A percentile compares a stretch with the other conserved stretches of the same genome.
These are phyloP conservation scores for Cylindroiulus punctatus DNA, from an alignment of 2,888 invertebrate species.

Conservation along the genomic window DNA sequence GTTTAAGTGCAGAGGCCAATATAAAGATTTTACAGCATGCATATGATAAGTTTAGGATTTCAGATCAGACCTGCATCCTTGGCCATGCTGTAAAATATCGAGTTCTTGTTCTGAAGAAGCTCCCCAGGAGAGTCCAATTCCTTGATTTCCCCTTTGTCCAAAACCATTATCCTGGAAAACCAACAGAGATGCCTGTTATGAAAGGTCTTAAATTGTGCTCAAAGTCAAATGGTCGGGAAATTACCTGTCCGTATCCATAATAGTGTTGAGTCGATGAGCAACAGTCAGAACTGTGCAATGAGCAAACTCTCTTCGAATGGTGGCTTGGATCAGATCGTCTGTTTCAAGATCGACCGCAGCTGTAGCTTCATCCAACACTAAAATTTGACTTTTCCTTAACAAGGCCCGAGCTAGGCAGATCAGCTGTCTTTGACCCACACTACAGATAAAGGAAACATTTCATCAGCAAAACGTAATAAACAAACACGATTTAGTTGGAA, in stretches of 20 bases:
- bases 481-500: too few species aligned
- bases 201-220: background rate
- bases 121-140: conserved; percentile 81
- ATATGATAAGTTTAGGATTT: background rate
- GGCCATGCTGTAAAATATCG: conserved; percentile 84
- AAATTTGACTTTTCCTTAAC: conserved; percentile 59
- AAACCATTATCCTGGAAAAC: conserved; percentile 73
- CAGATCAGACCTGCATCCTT: conserved; percentile 79
- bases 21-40: too few species aligned
- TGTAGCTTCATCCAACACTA: conserved; percentile 61
- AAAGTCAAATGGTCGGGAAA: conserved; percentile 59
- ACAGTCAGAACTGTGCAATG: conserved; percentile 61
- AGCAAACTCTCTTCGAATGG: conserved; percentile 60
- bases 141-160: conserved; percentile 79
- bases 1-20: too few species aligned
- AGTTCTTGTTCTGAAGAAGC: conserved; percentile 75
- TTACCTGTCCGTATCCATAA: conserved; percentile 73
- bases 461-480: background rate
- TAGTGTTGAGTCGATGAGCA: conserved; percentile 91
- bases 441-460: too few species aligned
- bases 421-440: conserved; percentile 60
- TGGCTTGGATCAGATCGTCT: conserved; percentile 60
- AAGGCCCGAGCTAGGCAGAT: conserved; percentile 60
- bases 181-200: background rate
- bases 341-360: conserved; percentile 61